These are phyloP conservation scores for Balanococcus diminutus DNA, from an alignment of 2,888 invertebrate genomes.

Conservation along the genomic window DNA sequence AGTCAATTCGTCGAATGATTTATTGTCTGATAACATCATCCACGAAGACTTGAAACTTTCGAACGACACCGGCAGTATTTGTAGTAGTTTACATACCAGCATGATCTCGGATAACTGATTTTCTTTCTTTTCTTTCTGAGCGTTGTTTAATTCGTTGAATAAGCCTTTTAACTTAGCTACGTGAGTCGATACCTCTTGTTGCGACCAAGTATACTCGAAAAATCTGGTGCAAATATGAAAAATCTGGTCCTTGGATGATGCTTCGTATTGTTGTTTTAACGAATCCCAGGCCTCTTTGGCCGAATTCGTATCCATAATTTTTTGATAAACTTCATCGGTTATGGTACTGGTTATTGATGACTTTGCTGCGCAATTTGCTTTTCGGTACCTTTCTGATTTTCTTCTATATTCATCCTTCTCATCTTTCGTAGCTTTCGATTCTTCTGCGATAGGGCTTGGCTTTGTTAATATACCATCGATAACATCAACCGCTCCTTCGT, in stretches of 20 bases:
- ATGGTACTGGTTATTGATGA: conserved; percentile 60
- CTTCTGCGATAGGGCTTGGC: neutral
- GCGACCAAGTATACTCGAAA: conserved; percentile 60
- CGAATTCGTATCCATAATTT: conserved; percentile 60
- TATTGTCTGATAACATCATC: conserved; percentile 59
- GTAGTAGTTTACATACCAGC: conserved; percentile 58
- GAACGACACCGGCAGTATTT: no score
- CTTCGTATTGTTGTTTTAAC: conserved; percentile 58
- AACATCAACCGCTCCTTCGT: conserved; percentile 59
- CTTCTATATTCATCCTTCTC: neutral
- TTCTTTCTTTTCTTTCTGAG: conserved; percentile 58
- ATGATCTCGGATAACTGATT: conserved; percentile 58
- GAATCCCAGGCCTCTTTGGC: conserved; percentile 60
- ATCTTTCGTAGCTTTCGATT: neutral
- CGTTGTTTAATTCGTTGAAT: conserved; percentile 56
- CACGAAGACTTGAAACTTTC: conserved; percentile 58
- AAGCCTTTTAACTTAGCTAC: no score
- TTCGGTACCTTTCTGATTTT: neutral
- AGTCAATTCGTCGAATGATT: conserved; percentile 58
- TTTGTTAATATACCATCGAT: conserved; percentile 53
- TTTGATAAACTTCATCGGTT: conserved; percentile 60
- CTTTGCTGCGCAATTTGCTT: conserved; percentile 60
- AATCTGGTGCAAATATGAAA: conserved; percentile 57
- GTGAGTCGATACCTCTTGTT: conserved; percentile 56
- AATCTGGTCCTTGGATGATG: conserved; percentile 59